Percentiles rank a stretch among this genome's conserved stretches.
Evolutionary conservation across 2,888 invertebrate species (phyloP).

Genomic region (Archips xylosteana): DNA sequence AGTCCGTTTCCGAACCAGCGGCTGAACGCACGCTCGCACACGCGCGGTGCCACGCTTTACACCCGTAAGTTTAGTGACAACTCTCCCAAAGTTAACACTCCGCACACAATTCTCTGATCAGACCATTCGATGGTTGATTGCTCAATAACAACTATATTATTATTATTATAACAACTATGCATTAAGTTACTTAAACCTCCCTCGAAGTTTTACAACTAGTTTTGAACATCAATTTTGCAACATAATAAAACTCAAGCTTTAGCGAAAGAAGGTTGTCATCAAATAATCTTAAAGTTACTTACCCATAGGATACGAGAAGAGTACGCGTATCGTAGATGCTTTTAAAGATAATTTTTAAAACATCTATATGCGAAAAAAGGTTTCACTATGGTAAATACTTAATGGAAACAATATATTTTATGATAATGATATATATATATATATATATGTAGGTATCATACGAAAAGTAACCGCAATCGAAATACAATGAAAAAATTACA

Average conservation of each 20-base stretch:
- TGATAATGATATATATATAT: too few species aligned
- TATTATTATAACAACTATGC: constrained; percentile 6
- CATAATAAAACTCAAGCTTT: not conserved
- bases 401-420: too few species aligned
- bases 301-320: not conserved
- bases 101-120: constrained; percentile 46
- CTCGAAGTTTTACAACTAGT: not conserved
- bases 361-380: too few species aligned
- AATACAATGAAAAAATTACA: too few species aligned
- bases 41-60: constrained; percentile 53
- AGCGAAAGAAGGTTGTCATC: not conserved
- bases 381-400: too few species aligned
- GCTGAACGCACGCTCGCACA: constrained; percentile 61
- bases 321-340: too few species aligned
- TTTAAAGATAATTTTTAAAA: too few species aligned
- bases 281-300: not conserved
- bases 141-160: constrained; percentile 20
- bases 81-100: constrained; percentile 59
- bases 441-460: too few species aligned
- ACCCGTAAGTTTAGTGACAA: constrained; percentile 76
- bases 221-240: constrained; percentile 4
- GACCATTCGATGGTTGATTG: constrained; percentile 37
- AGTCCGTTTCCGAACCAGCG: constrained; percentile 66
- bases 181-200: not conserved
- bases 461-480: too few species aligned